phyloP scores from a whole-genome alignment of 2,797 vertebrate genomes.

The Pogoniulus pusillus region DNA sequence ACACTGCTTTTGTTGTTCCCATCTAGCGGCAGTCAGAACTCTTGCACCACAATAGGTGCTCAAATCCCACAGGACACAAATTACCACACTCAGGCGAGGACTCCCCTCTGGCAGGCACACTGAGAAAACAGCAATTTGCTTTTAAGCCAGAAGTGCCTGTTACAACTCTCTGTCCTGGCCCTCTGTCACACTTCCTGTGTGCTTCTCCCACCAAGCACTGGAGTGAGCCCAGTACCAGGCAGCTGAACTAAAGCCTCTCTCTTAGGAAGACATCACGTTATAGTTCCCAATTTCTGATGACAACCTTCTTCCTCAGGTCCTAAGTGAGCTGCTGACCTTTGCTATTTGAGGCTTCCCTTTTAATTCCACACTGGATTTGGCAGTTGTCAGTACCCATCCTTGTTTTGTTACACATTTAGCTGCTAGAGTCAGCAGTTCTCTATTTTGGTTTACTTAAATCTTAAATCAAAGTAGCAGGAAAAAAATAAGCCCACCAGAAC shows the following conservation, averaged over 20 bases:
- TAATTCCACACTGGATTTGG: not conserved
- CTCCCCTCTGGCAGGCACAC: not conserved
- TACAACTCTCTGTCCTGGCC: not conserved
- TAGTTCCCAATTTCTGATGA: not conserved
- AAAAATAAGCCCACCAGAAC: fast-evolving
- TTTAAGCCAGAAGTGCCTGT: not conserved
- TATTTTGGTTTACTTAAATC: not conserved
- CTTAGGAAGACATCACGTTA: not conserved
- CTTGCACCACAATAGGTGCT: not conserved
- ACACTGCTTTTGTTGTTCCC: not conserved
- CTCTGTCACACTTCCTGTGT: not conserved
- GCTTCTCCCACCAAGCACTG: not conserved
- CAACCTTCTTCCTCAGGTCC: not conserved
- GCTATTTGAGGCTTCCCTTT: not conserved
- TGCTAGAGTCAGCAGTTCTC: not conserved
- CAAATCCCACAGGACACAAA: not conserved
- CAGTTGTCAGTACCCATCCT: not conserved
- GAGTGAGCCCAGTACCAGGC: not conserved
- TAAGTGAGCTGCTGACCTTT: not conserved
- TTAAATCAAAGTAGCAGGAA: not conserved
- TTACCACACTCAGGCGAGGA: not conserved
- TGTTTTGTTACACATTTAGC: not conserved
- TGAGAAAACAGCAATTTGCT: not conserved
- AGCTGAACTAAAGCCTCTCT: not conserved
- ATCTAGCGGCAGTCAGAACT: not conserved